Conservation (phyloP, 2,797 vertebrate species). For the Dromococcyx pavoninus region DNA sequence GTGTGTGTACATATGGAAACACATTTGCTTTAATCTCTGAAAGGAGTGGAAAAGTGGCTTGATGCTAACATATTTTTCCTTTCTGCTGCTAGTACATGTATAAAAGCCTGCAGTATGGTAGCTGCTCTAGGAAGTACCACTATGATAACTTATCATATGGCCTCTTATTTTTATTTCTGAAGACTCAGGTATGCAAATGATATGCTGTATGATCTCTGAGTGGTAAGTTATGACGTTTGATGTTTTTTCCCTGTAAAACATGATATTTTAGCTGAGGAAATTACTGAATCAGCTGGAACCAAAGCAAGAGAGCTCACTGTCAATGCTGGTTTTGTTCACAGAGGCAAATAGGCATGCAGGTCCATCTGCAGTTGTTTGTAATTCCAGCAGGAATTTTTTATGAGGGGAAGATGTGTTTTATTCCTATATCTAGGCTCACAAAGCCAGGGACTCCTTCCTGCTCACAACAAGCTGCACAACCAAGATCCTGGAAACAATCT, state of each 20-base stretch:
- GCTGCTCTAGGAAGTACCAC: neutral
- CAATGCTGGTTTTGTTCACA: neutral
- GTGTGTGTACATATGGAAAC: neutral
- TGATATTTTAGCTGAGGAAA: neutral
- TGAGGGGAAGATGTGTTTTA: neutral
- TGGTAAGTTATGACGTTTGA: neutral
- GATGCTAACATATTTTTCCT: neutral
- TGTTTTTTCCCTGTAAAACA: neutral
- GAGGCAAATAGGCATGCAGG: neutral
- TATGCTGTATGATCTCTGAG: neutral
- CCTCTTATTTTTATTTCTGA: neutral
- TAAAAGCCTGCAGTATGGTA: neutral
- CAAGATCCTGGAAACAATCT: neutral
- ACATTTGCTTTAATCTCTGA: neutral
- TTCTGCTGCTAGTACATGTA: neutral
- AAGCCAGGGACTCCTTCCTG: neutral
- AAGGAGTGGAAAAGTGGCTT: neutral
- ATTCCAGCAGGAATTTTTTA: neutral
- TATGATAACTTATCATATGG: neutral
- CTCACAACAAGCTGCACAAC: neutral
- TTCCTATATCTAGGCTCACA: neutral
- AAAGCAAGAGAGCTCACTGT: neutral
- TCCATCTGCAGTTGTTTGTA: neutral
- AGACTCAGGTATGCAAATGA: neutral
- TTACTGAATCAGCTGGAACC: neutral